Base-by-base conservation (phyloP, 2,113 vertebrate genomes). In the Xiphias gladius region DNA sequence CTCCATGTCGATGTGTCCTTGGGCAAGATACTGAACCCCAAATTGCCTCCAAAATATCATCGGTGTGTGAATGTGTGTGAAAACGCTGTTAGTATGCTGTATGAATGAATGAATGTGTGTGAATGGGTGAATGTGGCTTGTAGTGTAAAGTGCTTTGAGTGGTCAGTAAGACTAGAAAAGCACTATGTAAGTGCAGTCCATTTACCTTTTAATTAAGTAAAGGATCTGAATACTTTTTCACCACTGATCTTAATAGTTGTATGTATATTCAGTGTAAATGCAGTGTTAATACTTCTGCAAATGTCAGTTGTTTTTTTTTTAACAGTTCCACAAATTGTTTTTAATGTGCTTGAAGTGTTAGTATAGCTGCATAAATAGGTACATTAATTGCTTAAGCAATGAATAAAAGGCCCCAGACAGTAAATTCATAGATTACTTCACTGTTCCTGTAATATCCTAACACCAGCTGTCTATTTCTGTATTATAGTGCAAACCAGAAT, bases 401-500 rank as follows among this genome's bases (percentile, higher is more conserved):
- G 30, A 30, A 66, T 59, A 24, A 52, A 37, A 65, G 26, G 1
- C 14, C 11, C 30, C 17, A 72, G 46, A 37, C 11, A 3, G 4
- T 62, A 26, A 35, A 19, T 24, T 41, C 2, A 14, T 55, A 30
- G 26, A 69, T 14, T 24, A 0, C 37, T 24, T 43, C 3, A 13
- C n/a, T n/a, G 19, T 67, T 24, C 35, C 30, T 52, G 14, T 59
- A 35, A 43, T 32, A 55, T 9, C 16, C 9, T 39, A 39, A 77
- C 55, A 26, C 6, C 8, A 14, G 17, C 32, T 48, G 2, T 76
- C 3, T 61, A 6, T 78, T 59, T 78, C 52, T 80, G 39, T 61
- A 46, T 54, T 2, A 35, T 82, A 99, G 98, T 99, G 98, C 94
- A 99, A 99, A 90, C 97, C 98, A 67, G 98, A 99, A 94, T 99